These are phyloP conservation scores for Axis porcinus DNA, from an alignment of 2,113 vertebrate species.

Conservation along the genomic window DNA sequence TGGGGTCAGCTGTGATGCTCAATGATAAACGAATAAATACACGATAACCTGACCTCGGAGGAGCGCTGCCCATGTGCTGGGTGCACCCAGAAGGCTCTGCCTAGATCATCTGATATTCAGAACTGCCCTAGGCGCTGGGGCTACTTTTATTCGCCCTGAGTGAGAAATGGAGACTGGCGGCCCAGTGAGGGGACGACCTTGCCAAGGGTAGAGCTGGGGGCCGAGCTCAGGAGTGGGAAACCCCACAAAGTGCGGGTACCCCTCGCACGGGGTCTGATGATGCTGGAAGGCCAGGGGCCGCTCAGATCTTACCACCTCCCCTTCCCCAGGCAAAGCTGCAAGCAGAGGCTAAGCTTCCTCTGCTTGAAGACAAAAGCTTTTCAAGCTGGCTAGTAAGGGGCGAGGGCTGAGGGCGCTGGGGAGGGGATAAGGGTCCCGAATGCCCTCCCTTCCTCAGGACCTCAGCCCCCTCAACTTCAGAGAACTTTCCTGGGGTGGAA, in stretches of 20 bases:
- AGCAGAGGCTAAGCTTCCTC: not conserved
- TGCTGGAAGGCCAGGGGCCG: not conserved
- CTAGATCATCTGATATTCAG: fast-evolving
- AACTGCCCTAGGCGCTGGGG: fast-evolving
- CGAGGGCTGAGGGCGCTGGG: not conserved
- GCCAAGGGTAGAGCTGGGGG: not conserved
- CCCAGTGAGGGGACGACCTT: not conserved
- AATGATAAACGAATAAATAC: fast-evolving
- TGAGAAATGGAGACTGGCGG: not conserved
- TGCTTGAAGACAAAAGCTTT: slow-evolving; percentile 20
- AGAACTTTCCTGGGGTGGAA: slow-evolving; percentile 45
- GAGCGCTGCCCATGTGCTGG: fast-evolving
- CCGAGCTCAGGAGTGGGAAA: not conserved
- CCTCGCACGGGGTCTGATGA: not conserved
- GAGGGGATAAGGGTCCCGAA: not conserved
- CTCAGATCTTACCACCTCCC: not conserved
- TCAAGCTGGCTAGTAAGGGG: not conserved
- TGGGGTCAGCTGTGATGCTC: not conserved
- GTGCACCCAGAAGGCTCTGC: fast-evolving
- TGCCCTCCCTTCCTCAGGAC: slow-evolving; percentile 15
- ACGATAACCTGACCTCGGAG: fast-evolving
- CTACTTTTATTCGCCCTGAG: no score
- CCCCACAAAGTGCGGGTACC: fast-evolving
- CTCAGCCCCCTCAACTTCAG: slow-evolving; percentile 52
- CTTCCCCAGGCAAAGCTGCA: not conserved